phyloP scores from a whole-genome alignment of 2,113 vertebrate species.

The Bufo gargarizans region DNA sequence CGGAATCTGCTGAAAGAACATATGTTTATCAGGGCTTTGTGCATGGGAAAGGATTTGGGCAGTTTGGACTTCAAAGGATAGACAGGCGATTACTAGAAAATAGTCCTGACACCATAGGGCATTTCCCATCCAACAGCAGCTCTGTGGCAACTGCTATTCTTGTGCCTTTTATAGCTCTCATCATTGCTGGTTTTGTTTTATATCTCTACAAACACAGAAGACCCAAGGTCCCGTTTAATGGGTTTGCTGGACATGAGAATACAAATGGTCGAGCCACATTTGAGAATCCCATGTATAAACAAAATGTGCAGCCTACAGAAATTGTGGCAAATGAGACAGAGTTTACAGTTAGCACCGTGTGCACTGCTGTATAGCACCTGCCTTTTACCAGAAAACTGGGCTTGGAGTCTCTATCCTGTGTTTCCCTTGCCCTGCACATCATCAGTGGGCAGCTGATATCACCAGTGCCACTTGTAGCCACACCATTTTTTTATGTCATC shows the following conservation, averaged over 20 bases:
- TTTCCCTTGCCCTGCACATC: constrained; percentile 31
- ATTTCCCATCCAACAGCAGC: constrained; percentile 97
- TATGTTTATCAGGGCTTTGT: constrained; percentile 98
- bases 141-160: constrained; percentile 97
- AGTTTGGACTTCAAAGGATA: constrained; percentile 95
- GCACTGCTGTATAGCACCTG: constrained; percentile 94
- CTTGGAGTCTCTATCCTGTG: constrained; percentile 42
- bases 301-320: constrained; percentile 95
- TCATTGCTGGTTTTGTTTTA: constrained; percentile 97
- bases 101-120: constrained; percentile 80
- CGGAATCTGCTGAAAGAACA: constrained; percentile 87
- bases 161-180: constrained; percentile 99
- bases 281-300: constrained; percentile 98
- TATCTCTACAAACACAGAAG: constrained; percentile 99
- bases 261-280: constrained; percentile 93
- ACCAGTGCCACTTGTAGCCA: constrained; percentile 42
- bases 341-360: constrained; percentile 98
- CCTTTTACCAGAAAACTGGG: constrained; percentile 56
- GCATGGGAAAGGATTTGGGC: constrained; percentile 94
- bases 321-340: constrained; percentile 91
- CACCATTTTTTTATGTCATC: constrained; percentile 45
- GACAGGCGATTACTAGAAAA: constrained; percentile 79
- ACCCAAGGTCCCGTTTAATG: constrained; percentile 97
- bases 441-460: constrained; percentile 45
- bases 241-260: constrained; percentile 95